Conservation (phyloP, 2,888 invertebrate species). For the Pyrrhia umbra region DNA sequence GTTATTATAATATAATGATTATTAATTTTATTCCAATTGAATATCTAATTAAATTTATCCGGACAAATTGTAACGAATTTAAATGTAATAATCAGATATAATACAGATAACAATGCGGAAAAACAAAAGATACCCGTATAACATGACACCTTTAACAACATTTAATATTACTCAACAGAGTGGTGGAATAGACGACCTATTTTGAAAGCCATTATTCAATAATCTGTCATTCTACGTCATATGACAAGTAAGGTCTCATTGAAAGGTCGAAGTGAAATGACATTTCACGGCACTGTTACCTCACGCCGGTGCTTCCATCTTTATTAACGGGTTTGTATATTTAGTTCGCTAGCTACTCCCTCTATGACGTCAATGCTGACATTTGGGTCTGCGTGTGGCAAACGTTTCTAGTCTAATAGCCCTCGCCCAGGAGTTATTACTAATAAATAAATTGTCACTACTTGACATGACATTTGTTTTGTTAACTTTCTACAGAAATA, state of each 20-base stretch:
- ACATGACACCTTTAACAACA: neutral
- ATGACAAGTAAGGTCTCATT: slow-evolving; percentile 34
- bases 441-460: slow-evolving; percentile 58
- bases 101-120: too few species aligned
- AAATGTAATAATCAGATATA: too few species aligned
- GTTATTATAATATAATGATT: too few species aligned
- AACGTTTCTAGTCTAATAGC: slow-evolving; percentile 66
- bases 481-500: slow-evolving; percentile 40
- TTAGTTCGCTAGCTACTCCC: slow-evolving; percentile 76
- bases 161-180: too few species aligned
- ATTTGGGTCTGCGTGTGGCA: slow-evolving; percentile 78
- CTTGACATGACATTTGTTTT: slow-evolving; percentile 30
- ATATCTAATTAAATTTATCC: too few species aligned
- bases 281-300: slow-evolving; percentile 52
- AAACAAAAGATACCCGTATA: too few species aligned
- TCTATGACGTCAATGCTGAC: slow-evolving; percentile 87
- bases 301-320: slow-evolving; percentile 56
- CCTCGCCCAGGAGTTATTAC: slow-evolving; percentile 62
- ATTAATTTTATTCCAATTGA: too few species aligned
- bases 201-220: slow-evolving; percentile 34
- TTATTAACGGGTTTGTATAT: slow-evolving; percentile 70
- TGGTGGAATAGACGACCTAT: slow-evolving; percentile 3
- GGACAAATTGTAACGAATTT: too few species aligned
- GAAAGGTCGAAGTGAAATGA: slow-evolving; percentile 52
- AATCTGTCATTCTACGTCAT: slow-evolving; percentile 31